Conservation (phyloP, 1,140 invertebrate species). For the Drosophila miranda region DNA sequence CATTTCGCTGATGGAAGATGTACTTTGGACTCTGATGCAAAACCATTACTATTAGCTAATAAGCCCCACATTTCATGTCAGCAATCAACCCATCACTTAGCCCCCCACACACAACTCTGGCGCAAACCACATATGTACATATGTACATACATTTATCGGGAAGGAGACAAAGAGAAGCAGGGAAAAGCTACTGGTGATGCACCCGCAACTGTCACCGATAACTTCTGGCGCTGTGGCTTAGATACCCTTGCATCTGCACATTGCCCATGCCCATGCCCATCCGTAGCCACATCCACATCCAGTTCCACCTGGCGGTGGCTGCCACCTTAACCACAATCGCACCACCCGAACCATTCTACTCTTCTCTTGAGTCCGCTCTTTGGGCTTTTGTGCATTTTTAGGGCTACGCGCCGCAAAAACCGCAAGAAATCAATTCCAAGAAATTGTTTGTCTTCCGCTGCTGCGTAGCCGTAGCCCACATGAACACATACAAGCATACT, state of each 20-base stretch:
- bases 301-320: background rate
- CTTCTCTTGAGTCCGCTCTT: conserved; percentile 1
- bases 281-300: conserved; percentile 7
- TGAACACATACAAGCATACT: conserved; percentile 1
- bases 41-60: conserved; percentile 37
- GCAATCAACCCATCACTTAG: conserved; percentile 34
- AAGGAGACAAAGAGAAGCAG: background rate
- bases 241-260: conserved; percentile 6
- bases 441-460: conserved; percentile 77
- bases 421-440: conserved; percentile 76
- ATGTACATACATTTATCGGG: too few relatives aligned
- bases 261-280: background rate
- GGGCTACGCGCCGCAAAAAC: conserved; percentile 72
- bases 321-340: background rate
- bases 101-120: conserved; percentile 4
- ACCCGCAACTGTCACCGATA: conserved; percentile 7
- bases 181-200: background rate
- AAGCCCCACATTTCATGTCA: conserved; percentile 40
- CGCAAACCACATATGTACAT: too few relatives aligned
- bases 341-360: conserved; percentile 1
- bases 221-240: conserved; percentile 12
- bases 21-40: conserved; percentile 6
- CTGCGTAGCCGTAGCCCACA: conserved; percentile 4
- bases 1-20: too few relatives aligned
- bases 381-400: conserved; percentile 60